Conservation (phyloP, 2,888 invertebrate species). For the Platynereis dumerilii region DNA sequence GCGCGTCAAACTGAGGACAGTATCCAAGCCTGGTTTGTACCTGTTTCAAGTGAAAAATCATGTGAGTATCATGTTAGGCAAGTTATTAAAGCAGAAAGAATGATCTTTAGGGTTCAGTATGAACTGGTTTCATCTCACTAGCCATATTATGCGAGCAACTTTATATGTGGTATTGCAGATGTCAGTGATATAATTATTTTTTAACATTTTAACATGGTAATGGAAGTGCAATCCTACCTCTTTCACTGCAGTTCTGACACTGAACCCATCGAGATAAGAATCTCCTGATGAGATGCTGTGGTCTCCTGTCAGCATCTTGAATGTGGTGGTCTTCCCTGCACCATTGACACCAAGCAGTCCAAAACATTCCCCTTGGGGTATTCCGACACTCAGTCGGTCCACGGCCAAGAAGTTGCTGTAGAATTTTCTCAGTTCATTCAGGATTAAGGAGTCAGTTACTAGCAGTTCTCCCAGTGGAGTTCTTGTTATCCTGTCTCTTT, state of each 20-base stretch:
- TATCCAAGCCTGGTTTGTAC: slow-evolving; percentile 79
- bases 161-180: too few species aligned
- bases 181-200: too few species aligned
- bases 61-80: too few species aligned
- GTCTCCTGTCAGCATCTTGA: slow-evolving; percentile 72
- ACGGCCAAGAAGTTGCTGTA: slow-evolving; percentile 80
- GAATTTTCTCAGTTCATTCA: slow-evolving; percentile 73
- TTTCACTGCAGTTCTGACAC: slow-evolving; percentile 45
- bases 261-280: slow-evolving; percentile 67
- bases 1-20: slow-evolving; percentile 66
- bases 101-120: too few species aligned
- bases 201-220: too few species aligned
- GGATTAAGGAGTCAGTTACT: slow-evolving; percentile 66
- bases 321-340: slow-evolving; percentile 76
- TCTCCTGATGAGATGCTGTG: slow-evolving; percentile 65
- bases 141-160: too few species aligned
- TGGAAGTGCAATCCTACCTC: slow-evolving; percentile 30
- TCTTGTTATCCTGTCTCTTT: slow-evolving; percentile 58
- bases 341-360: slow-evolving; percentile 74
- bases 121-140: too few species aligned
- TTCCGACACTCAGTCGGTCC: slow-evolving; percentile 75
- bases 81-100: too few species aligned
- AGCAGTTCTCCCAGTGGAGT: slow-evolving; percentile 32
- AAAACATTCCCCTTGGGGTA: slow-evolving; percentile 74
- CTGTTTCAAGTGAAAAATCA: too few species aligned